phyloP scores from a whole-genome alignment of 2,113 vertebrate genomes.

The Manacus vitellinus region DNA sequence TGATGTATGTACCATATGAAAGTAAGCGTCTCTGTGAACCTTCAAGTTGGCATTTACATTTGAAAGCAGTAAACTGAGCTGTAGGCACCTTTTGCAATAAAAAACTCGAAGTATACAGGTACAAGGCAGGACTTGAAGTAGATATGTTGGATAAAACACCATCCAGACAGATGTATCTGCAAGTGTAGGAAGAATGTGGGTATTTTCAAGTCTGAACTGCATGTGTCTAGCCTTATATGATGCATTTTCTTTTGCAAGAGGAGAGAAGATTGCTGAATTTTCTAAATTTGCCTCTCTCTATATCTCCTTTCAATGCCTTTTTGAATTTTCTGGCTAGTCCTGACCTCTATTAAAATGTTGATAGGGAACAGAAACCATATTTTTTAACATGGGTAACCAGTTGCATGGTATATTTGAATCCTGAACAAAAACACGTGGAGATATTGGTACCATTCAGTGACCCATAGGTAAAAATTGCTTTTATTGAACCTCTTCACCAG shows the following conservation, averaged over 20 bases:
- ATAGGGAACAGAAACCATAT: not conserved
- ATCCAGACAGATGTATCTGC: not conserved
- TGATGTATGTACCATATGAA: not conserved
- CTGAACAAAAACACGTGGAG: not conserved
- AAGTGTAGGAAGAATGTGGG: accelerated
- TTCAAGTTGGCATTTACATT: not conserved
- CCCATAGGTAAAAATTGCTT: not conserved
- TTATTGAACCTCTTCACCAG: not conserved
- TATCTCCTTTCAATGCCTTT: not conserved
- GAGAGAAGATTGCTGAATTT: not conserved
- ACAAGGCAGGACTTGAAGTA: not conserved
- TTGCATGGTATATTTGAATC: not conserved
- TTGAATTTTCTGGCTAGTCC: not conserved
- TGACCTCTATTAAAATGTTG: not conserved
- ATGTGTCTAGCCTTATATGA: not conserved
- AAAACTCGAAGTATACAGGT: not conserved
- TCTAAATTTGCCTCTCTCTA: not conserved
- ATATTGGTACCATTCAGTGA: not conserved
- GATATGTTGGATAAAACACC: not conserved
- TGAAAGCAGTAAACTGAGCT: not conserved
- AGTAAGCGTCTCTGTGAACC: not conserved
- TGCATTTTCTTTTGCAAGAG: not conserved
- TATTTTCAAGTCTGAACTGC: not conserved
- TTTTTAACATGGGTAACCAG: not conserved
- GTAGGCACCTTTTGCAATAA: not conserved